A percentile compares a stretch with the other conserved stretches of the same genome.
These are phyloP conservation scores for Drosophila simulans DNA, from an alignment of 1,140 invertebrate species.

Conservation along the genomic window DNA sequence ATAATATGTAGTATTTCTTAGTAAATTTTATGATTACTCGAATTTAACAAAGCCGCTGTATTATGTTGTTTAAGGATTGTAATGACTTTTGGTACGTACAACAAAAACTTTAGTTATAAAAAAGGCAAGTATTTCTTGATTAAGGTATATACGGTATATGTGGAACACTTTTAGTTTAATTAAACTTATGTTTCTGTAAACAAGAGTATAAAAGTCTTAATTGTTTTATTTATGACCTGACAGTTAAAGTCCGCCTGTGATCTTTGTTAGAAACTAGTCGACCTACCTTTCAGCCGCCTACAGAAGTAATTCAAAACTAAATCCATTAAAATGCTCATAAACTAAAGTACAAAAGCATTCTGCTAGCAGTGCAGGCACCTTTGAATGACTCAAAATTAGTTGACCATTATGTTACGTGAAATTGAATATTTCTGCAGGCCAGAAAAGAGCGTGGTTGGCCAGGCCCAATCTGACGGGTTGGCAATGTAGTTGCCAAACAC, in stretches of 20 bases:
- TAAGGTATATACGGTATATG: no score
- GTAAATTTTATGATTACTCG: no score
- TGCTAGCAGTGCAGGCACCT: constrained; percentile 6
- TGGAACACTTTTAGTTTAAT: no score
- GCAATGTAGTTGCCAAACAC: constrained; percentile 31
- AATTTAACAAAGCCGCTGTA: no score
- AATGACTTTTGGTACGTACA: no score
- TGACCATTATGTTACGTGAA: constrained; percentile 46
- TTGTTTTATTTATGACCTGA: not conserved
- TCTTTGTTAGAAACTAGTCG: not conserved
- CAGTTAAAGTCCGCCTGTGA: not conserved
- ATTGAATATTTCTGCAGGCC: constrained; percentile 32
- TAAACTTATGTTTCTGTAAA: no score
- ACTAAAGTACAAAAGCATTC: constrained; percentile 34
- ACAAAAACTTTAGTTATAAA: no score
- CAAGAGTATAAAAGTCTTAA: not conserved
- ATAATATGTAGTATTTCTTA: no score
- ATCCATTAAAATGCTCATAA: constrained; percentile 26
- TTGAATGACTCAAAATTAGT: constrained; percentile 34
- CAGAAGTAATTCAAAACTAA: constrained; percentile 16
- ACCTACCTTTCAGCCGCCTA: not conserved
- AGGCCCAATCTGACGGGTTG: constrained; percentile 20
- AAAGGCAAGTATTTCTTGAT: no score
- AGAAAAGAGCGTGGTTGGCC: constrained; percentile 15
- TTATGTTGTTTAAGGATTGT: no score